Percentiles rank a stretch among this genome's conserved stretches.
Evolutionary conservation across 2,888 invertebrate species (phyloP).

Genomic region (Periphyllus acericola): DNA sequence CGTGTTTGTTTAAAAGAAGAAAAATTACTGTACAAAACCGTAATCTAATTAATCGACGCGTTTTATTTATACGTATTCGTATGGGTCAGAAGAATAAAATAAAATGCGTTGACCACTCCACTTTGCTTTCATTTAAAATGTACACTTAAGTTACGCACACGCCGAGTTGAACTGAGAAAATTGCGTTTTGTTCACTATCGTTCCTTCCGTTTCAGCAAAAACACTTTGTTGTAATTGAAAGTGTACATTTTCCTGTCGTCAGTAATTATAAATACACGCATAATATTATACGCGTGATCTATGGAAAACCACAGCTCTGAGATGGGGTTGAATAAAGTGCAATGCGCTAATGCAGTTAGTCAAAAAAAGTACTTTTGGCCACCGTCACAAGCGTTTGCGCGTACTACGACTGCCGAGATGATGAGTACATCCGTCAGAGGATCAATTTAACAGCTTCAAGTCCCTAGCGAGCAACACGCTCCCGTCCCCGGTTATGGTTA

Average conservation of each 20-base stretch:
- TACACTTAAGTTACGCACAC: not conserved
- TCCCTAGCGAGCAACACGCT: not conserved
- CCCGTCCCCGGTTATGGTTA: not conserved
- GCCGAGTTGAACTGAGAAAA: not conserved
- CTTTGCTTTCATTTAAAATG: not conserved
- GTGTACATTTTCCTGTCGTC: not conserved
- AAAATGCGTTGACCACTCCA: not conserved
- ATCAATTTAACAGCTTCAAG: constrained; percentile 36
- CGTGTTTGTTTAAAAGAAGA: not conserved
- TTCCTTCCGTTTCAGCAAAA: not conserved
- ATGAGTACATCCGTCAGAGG: constrained; percentile 6
- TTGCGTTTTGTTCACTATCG: not conserved
- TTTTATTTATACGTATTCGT: not conserved
- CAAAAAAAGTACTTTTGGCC: constrained; percentile 36
- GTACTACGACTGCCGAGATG: not conserved
- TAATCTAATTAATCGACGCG: not conserved
- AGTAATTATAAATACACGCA: not conserved
- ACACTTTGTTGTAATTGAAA: constrained; percentile 32
- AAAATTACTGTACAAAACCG: not conserved
- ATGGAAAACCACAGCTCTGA: not conserved
- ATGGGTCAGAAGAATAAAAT: not conserved
- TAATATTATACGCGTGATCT: not conserved
- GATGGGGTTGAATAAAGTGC: constrained; percentile 5
- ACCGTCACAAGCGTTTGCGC: constrained; percentile 25
- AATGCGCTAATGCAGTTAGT: constrained; percentile 37